Evolutionary conservation across 1,140 invertebrate genomes (phyloP).

Genomic region (Cherax destructor): DNA sequence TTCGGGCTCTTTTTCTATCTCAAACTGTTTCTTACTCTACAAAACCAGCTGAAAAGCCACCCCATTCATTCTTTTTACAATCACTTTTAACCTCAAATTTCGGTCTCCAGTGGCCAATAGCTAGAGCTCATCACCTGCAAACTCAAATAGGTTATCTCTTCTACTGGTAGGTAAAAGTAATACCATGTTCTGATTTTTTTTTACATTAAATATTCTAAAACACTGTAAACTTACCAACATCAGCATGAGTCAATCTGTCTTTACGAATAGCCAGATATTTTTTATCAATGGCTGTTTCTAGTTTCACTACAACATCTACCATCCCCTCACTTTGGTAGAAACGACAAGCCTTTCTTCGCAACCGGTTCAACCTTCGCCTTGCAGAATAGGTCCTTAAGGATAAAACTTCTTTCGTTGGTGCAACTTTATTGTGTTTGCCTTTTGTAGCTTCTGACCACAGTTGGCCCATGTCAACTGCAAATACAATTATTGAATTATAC

Average conservation of each 20-base stretch:
- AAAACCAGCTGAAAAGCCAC: too few relatives aligned
- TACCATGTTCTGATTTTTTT: too few relatives aligned
- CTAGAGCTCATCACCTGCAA: too few relatives aligned
- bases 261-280: constrained; percentile 75
- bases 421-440: constrained; percentile 66
- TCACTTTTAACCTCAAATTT: too few relatives aligned
- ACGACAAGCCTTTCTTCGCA: constrained; percentile 75
- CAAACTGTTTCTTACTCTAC: too few relatives aligned
- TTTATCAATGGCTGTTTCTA: constrained; percentile 77
- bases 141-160: too few relatives aligned
- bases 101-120: too few relatives aligned
- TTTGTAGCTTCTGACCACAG: constrained; percentile 46
- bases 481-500: too few relatives aligned
- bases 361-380: constrained; percentile 74
- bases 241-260: constrained; percentile 76
- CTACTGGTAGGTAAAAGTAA: too few relatives aligned
- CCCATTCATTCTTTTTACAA: too few relatives aligned
- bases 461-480: constrained; percentile 57
- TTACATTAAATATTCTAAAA: too few relatives aligned
- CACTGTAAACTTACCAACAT: constrained; percentile 75
- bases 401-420: constrained; percentile 77
- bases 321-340: constrained; percentile 76
- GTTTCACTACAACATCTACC: constrained; percentile 74
- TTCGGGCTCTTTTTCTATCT: too few relatives aligned
- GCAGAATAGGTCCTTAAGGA: constrained; percentile 77